phyloP scores from a whole-genome alignment of 2,888 invertebrate genomes.

The Drosophila formosana region DNA sequence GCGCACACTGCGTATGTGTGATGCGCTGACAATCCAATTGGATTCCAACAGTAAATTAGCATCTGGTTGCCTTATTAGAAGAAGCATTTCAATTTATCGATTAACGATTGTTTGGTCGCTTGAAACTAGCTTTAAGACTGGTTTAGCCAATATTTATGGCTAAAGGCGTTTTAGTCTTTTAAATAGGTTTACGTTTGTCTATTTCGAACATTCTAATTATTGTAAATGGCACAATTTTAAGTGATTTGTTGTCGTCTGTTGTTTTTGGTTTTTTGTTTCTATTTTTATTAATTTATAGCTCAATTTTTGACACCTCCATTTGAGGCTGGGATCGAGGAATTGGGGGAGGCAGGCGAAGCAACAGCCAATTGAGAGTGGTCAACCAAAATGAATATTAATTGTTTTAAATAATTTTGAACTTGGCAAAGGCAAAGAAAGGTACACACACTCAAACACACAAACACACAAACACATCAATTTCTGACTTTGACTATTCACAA shows the following conservation, averaged over 20 bases:
- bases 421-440: constrained; percentile 73
- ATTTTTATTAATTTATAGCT: constrained; percentile 73
- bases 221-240: constrained; percentile 28
- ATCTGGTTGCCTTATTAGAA: constrained; percentile 18
- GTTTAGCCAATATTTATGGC: constrained; percentile 7
- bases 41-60: constrained; percentile 26
- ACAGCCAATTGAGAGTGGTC: constrained; percentile 65
- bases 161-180: constrained; percentile 12
- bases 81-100: constrained; percentile 18
- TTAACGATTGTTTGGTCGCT: constrained; percentile 7
- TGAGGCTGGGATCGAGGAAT: not conserved
- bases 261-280: constrained; percentile 31
- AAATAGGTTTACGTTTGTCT: constrained; percentile 23
- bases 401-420: constrained; percentile 83
- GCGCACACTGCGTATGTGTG: not conserved
- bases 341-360: not conserved
- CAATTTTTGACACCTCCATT: constrained; percentile 70
- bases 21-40: constrained; percentile 2
- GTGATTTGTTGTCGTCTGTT: constrained; percentile 27
- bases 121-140: constrained; percentile 18
- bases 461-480: constrained; percentile 15
- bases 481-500: constrained; percentile 18
- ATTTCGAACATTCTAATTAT: constrained; percentile 29
- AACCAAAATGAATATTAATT: constrained; percentile 78
- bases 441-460: constrained; percentile 22